Base-by-base conservation (phyloP, 2,797 vertebrate genomes). In the Melanotaenia boesemani region DNA sequence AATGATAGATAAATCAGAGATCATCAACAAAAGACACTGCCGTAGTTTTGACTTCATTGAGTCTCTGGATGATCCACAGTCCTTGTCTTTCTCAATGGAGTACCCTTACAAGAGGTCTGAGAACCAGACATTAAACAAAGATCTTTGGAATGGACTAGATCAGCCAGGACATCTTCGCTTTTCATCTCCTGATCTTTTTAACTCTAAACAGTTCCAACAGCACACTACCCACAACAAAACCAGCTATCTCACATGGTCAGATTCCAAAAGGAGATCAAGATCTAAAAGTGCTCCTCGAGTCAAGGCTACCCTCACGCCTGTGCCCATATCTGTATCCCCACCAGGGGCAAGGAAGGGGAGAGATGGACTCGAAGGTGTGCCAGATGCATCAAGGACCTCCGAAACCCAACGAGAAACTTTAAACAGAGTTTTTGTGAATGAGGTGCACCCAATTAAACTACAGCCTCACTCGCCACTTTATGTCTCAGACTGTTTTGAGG, bases 11-110 rank as follows among this genome's bases (percentile, higher is more conserved):
- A 95, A 96, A 79, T 93, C 95, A 65, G 95, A 95, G 92, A 95
- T 93, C 81, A 96, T 98, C 87, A 97, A 98, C 93, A 99, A 99
- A 93, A 97, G 98, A 91, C 97, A 99, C 20, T 99, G 98, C 80
- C 95, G 98, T 85, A 99, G 97, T 93, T 99, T 99, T 52, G 97
- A 98, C 94, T 99, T 96, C 72, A 95, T 98, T 0, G 97, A 99
- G 92, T 96, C 96, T 4, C 91, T 98, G 79, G 98, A 99, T 90
- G 96, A 96, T 61, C 95, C 94, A 10, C 92, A 95, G 77, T 88
- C 94, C 68, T 82, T 93, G 6, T 78, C 92, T 3, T 77, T 83
- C 0, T 85, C 93, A 46, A 96, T 95, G 95, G 96, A 96, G 82
- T 94, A 82, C 15, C 78, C 93, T 34, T 92, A 87, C 72, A 90